Evolutionary conservation across 2,113 vertebrate species (phyloP), one percentile per base, ranked within the genome.

Genomic region (Caloenas nicobarica): DNA sequence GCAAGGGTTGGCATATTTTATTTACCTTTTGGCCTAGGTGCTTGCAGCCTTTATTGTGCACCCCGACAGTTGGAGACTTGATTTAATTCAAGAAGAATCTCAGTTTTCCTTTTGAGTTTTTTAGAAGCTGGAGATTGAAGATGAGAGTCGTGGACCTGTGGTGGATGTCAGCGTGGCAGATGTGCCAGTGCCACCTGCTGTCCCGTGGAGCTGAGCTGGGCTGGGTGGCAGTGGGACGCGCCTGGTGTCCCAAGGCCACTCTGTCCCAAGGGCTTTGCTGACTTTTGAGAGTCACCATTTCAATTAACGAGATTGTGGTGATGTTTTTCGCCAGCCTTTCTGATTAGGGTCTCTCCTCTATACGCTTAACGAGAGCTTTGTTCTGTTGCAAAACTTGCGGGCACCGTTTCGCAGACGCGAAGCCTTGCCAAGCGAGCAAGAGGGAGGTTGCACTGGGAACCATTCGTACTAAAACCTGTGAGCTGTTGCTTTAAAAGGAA

Each of bases 401-500:
- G 2, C 0, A 1, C 24, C 0, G 0, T 64, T 66, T 38, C 2
- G 7, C 38, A 10, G 62, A 18, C n/a, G 82, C 1, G 0, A 66
- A 71, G 68, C 91, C 71, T 70, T 53, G 57, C 50, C 66, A 44
- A 36, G 33, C 0, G 16, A 54, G 80, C 46, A 22, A 58, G 81
- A 44, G 40, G 23, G 46, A 84, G 72, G 86, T 88, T 88, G 93
- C 50, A 83, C 91, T 5, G 23, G 95, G 81, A 97, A 72, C 60
- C 91, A 9, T 96, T 92, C 19, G 22, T 94, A 89, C 81, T 79
- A 65, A 96, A 98, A 97, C 96, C 91, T 91, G 96, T 74, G 97
- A 97, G 96, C 98, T 98, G 98, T 98, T 98, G 97, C 98, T 98
- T 98, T 98, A 98, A 98, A 98, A 94, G 66, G 69, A 26, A 23